These are phyloP conservation scores for Eclectus roratus DNA, from an alignment of 2,113 vertebrate species.

Conservation along the genomic window DNA sequence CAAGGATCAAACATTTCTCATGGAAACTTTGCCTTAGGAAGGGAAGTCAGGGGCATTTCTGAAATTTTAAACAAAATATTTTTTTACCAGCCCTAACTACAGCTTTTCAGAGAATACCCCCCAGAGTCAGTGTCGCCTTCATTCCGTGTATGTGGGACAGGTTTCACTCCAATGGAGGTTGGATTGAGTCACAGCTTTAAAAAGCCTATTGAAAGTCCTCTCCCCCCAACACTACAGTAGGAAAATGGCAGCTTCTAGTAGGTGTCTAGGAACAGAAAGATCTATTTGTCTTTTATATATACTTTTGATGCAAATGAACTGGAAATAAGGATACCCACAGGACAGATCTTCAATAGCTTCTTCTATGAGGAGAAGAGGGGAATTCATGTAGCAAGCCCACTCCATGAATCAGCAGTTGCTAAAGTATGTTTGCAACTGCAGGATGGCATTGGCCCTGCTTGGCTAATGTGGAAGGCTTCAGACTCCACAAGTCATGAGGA, in stretches of 20 bases:
- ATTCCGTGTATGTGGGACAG: not conserved
- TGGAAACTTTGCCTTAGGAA: not conserved
- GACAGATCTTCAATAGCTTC: not conserved
- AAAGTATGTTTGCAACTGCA: not conserved
- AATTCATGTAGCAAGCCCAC: not conserved
- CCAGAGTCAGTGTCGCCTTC: not conserved
- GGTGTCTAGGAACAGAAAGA: not conserved
- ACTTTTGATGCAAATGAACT: not conserved
- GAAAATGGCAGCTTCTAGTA: not conserved
- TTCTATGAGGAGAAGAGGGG: not conserved
- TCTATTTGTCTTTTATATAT: not conserved
- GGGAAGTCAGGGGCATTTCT: not conserved
- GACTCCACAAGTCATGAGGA: not conserved
- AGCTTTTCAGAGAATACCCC: not conserved
- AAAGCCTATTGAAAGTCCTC: not conserved
- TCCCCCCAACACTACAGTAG: not conserved
- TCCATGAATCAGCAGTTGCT: constrained; percentile 2
- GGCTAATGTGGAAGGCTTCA: not conserved
- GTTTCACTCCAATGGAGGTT: not conserved
- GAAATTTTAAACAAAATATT: not conserved
- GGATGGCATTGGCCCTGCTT: not conserved
- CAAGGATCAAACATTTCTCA: not conserved
- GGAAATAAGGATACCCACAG: not conserved
- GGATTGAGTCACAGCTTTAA: not conserved
- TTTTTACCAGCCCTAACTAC: not conserved